Evolutionary conservation across 2,113 vertebrate species (phyloP).

Genomic region (Micromys minutus): DNA sequence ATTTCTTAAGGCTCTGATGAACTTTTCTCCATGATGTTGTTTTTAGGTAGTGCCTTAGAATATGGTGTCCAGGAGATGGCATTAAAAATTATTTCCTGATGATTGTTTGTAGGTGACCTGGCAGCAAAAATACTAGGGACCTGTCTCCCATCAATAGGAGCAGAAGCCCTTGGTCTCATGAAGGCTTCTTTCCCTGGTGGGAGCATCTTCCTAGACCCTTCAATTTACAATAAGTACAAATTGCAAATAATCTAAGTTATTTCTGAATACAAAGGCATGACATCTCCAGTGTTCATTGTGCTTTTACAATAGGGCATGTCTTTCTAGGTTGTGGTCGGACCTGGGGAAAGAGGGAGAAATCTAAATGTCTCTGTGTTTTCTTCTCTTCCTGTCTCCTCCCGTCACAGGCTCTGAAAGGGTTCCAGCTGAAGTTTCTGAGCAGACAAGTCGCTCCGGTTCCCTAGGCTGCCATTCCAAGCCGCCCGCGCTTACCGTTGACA

Average conservation of each 20-base stretch:
- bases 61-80: slow-evolving; percentile 58
- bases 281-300: background rate
- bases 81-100: background rate
- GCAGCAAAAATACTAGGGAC: background rate
- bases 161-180: too few relatives aligned
- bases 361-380: slow-evolving; percentile 76
- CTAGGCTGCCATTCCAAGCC: slow-evolving; percentile 90
- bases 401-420: slow-evolving; percentile 94
- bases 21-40: slow-evolving; percentile 41
- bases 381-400: slow-evolving; percentile 67
- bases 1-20: background rate
- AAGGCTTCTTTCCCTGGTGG: too few relatives aligned
- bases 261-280: background rate
- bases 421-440: slow-evolving; percentile 91
- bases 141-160: too few relatives aligned
- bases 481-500: slow-evolving; percentile 92
- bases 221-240: too few relatives aligned
- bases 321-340: background rate
- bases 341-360: background rate
- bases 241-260: background rate
- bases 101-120: background rate
- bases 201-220: too few relatives aligned
- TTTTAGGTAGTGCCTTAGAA: too few relatives aligned
- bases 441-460: slow-evolving; percentile 88
- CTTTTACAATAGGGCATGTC: slow-evolving; percentile 34